Base-by-base conservation (phyloP, 2,888 invertebrate species). In the Lottia scabra region DNA sequence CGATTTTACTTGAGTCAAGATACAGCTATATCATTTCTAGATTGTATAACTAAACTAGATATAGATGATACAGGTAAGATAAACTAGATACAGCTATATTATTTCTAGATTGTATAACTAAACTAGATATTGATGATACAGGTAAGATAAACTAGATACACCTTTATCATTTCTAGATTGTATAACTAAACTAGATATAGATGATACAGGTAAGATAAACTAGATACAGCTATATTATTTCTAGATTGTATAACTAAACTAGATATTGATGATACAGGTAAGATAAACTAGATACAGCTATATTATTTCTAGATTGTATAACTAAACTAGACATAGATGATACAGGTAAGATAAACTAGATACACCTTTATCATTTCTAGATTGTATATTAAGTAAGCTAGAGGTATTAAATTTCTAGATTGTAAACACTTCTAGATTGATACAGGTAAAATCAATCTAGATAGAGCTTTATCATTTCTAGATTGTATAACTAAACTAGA, bases 1-100 rank as follows among this genome's bases (percentile, higher is more conserved):
- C 73, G 81, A 62, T 80, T 84, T 62, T 84, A 78, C 70, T 78
- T 84, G 19, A 80, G 81, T 27, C 82, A 84, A 71, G 82, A 80
- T 65, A 63, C 77, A 13, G 78, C 80, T 43, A 75, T 78, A 23
- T 78, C 78, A 56, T 84, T 76, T 74, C 73, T 83, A 38, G 80
- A 81, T 67, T 74, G 76, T 27, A 75, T 84, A 62, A 76, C 80
- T 19, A 70, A 77, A 19, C 75, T 80, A 45, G 84, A 84, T 64
- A 78, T 84, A 5, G 67, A 79, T 16, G 77, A 67, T 27, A 84
- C 84, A 70, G 77, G 82, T 81, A 71, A 48, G 71, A 26, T 38
- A 38, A 38, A 38, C 38, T 38, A 38, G 82, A 80, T 65, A 63
- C 76, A 13, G 78, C 80, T 43, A 75, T 78, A 23, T 77, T 78